A percentile compares a stretch with the other conserved stretches of the same genome.
Conservation (phyloP, 2,113 vertebrate species). For the Psilopsiagon aymara region DNA sequence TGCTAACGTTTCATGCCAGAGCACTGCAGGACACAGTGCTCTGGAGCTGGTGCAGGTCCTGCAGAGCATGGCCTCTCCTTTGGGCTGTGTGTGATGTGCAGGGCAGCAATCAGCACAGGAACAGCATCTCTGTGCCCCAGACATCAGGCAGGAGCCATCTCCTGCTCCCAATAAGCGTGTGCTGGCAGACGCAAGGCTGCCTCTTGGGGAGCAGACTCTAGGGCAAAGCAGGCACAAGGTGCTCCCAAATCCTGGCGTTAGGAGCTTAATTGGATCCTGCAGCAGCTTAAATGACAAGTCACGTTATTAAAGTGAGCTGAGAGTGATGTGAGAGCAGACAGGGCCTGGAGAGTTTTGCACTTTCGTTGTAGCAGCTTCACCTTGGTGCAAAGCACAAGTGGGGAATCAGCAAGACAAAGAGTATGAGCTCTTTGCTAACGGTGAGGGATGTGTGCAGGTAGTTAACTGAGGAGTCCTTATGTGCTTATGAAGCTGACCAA, state of each 20-base stretch:
- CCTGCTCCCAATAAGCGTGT: fast-evolving
- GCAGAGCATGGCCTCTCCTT: background rate
- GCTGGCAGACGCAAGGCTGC: background rate
- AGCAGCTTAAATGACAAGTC: background rate
- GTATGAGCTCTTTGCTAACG: background rate
- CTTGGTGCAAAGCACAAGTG: background rate
- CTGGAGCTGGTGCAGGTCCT: background rate
- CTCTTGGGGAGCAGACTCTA: background rate
- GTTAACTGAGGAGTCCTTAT: background rate
- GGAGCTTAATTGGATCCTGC: background rate
- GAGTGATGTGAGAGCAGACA: fast-evolving
- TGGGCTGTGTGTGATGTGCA: background rate
- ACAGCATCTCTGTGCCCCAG: background rate
- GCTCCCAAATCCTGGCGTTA: fast-evolving
- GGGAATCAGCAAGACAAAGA: background rate
- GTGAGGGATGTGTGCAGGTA: background rate
- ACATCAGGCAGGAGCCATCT: background rate
- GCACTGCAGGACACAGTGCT: fast-evolving
- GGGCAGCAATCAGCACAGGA: fast-evolving
- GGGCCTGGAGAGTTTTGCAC: background rate
- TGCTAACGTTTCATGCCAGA: fast-evolving
- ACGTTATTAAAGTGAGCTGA: background rate
- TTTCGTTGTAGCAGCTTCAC: background rate
- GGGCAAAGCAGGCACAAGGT: background rate
- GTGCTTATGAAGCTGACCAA: background rate